Conservation (phyloP, 1,140 invertebrate genomes). For the Steinernema feltiae region DNA sequence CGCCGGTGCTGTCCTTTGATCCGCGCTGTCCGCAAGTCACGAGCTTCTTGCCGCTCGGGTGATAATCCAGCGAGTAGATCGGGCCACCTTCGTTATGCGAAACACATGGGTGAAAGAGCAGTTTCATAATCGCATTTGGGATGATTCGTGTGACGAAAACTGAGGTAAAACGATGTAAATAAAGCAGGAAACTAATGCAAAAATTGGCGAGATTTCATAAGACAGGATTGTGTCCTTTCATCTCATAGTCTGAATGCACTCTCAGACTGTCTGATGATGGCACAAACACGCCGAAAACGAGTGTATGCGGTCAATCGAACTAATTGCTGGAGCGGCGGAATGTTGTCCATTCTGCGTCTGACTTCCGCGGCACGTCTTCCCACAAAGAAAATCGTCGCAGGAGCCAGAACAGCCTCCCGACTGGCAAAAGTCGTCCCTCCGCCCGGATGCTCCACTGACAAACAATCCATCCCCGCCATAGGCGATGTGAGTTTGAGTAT, state of each 20-base stretch:
- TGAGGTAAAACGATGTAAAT: too few relatives aligned
- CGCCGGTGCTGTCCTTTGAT: slow-evolving; percentile 12
- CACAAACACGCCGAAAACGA: too few relatives aligned
- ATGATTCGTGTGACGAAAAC: too few relatives aligned
- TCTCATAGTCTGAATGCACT: too few relatives aligned
- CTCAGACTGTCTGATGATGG: too few relatives aligned
- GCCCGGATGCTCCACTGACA: not conserved
- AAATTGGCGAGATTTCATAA: too few relatives aligned
- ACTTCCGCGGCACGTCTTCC: not conserved
- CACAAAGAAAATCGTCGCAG: not conserved
- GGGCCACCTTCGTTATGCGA: slow-evolving; percentile 12
- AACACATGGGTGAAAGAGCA: not conserved
- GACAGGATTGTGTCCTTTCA: too few relatives aligned
- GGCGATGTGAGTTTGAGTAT: not conserved
- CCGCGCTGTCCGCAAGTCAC: slow-evolving; percentile 30
- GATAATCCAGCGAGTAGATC: slow-evolving; percentile 31
- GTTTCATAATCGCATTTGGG: too few relatives aligned
- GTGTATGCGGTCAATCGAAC: too few relatives aligned
- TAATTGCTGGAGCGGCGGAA: too few relatives aligned
- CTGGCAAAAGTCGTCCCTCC: not conserved
- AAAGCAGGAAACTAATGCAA: too few relatives aligned
- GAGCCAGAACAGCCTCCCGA: not conserved
- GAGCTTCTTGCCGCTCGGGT: slow-evolving; percentile 27
- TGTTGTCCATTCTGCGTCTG: too few relatives aligned
- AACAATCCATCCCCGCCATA: not conserved